phyloP scores from a whole-genome alignment of 2,888 invertebrate genomes.

The Drosophila nigricruria region DNA sequence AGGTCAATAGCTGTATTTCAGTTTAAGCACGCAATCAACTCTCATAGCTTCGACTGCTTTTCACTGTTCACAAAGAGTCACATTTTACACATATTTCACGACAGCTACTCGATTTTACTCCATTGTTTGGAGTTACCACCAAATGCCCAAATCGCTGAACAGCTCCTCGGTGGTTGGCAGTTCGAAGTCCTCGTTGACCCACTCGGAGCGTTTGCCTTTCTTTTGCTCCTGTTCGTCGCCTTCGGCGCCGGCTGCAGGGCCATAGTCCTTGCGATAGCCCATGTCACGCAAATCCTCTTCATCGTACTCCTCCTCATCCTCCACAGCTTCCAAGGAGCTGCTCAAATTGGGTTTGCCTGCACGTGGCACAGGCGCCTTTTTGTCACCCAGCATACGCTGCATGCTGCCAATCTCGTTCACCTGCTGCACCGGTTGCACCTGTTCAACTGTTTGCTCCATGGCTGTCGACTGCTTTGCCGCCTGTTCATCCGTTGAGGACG shows the following conservation, averaged over 20 bases:
- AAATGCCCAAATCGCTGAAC: slow-evolving; percentile 82
- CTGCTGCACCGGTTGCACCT: not conserved
- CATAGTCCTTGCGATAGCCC: slow-evolving; percentile 80
- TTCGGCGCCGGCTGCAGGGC: slow-evolving; percentile 19
- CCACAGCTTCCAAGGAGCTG: slow-evolving; percentile 78
- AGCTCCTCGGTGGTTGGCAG: slow-evolving; percentile 82
- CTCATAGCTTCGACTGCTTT: not conserved
- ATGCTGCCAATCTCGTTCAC: slow-evolving; percentile 62
- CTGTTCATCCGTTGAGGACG: slow-evolving; percentile 44
- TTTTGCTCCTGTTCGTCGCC: slow-evolving; percentile 6
- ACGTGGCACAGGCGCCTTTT: slow-evolving; percentile 10
- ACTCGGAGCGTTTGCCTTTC: slow-evolving; percentile 68
- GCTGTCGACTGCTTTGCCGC: not conserved
- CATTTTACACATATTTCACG: slow-evolving; percentile 29
- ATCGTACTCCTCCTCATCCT: slow-evolving; percentile 80
- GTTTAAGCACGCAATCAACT: not conserved
- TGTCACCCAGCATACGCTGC: slow-evolving; percentile 63
- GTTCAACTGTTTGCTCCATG: slow-evolving; percentile 13
- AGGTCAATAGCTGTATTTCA: not conserved
- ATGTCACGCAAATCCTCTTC: slow-evolving; percentile 80
- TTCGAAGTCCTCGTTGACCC: slow-evolving; percentile 82
- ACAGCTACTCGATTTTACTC: not conserved
- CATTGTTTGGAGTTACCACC: slow-evolving; percentile 69
- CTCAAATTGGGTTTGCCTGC: slow-evolving; percentile 34
- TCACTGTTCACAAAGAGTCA: slow-evolving; percentile 11